Base-by-base conservation (phyloP, 2,113 vertebrate species). In the Salvelinus sp. region DNA sequence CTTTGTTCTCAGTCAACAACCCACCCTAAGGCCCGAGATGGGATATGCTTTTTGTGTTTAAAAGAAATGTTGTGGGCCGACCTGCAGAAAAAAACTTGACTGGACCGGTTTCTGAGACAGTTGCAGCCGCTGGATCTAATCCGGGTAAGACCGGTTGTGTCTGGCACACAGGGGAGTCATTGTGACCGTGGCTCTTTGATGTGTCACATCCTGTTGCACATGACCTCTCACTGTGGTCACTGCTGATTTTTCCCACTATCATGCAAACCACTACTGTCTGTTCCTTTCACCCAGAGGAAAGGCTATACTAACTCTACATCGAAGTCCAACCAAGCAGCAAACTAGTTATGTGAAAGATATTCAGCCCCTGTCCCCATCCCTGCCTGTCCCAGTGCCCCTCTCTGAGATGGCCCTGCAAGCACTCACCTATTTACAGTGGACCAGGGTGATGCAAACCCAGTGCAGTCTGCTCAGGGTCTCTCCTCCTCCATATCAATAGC, bases 121-220 rank as follows among this genome's bases (percentile, higher is more conserved):
- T 27, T 9, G 38, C 9, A 44, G 38, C 38, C 9, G 48, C 85
- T 76, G 83, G 88, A 83, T 88, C 70, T 82, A 87, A 88, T 25
- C 88, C 81, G 85, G 86, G 63, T 74, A 73, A 50, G 76, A 77
- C 86, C 75, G 85, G 89, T 72, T 81, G 18, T 44, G 23, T n/a
- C 18, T 6, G 75, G 2, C 75, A 71, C 75, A 85, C 84, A 88
- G 78, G 83, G 66, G 71, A 74, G 48, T 18, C 86, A 75, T 60
- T 82, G 73, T 86, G 82, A 28, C 69, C 16, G 25, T 16, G 23
- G 23, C 80, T 47, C 73, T 78, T 54, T 83, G 82, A 82, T 82
- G 82, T 83, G 80, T 85, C 82, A 83, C 73, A 81, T 89, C 88
- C 87, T 78, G 48, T 77, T 47, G 63, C 65, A 74, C 38, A 44